Conservation (phyloP, 2,113 vertebrate genomes). For the Pygoscelis antarcticus region DNA sequence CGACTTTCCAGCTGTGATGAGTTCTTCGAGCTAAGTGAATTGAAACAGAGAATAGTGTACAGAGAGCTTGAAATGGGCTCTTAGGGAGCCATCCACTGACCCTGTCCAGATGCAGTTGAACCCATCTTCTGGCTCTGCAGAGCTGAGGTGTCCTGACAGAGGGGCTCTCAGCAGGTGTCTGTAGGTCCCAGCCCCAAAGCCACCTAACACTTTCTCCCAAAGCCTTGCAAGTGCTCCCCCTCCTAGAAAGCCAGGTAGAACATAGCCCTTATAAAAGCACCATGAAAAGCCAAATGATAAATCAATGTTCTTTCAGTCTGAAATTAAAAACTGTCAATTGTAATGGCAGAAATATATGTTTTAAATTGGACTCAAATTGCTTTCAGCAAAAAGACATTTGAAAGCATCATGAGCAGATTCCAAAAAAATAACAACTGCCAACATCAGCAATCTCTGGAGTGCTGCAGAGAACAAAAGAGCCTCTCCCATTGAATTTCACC, state of each 20-base stretch:
- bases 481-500: not conserved
- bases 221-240: not conserved
- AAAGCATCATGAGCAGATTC: slow-evolving; percentile 1
- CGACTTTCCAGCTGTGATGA: not conserved
- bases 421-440: not conserved
- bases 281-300: not conserved
- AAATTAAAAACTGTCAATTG: slow-evolving; percentile 37
- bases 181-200: not conserved
- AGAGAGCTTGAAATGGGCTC: not conserved
- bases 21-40: not conserved
- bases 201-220: not conserved
- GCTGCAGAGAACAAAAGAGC: not conserved
- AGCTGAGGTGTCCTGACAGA: not conserved
- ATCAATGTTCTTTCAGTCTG: not conserved
- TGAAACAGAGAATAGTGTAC: not conserved
- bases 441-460: not conserved
- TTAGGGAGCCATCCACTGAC: not conserved
- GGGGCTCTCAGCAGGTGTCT: not conserved
- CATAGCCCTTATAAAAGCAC: not conserved
- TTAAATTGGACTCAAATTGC: not conserved
- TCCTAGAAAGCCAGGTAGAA: not conserved
- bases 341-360: not conserved
- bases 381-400: slow-evolving; percentile 25
- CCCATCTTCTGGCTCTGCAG: not conserved
- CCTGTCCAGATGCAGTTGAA: not conserved